phyloP scores from a whole-genome alignment of 2,888 invertebrate genomes.

The Sphaeridia pumilis region DNA sequence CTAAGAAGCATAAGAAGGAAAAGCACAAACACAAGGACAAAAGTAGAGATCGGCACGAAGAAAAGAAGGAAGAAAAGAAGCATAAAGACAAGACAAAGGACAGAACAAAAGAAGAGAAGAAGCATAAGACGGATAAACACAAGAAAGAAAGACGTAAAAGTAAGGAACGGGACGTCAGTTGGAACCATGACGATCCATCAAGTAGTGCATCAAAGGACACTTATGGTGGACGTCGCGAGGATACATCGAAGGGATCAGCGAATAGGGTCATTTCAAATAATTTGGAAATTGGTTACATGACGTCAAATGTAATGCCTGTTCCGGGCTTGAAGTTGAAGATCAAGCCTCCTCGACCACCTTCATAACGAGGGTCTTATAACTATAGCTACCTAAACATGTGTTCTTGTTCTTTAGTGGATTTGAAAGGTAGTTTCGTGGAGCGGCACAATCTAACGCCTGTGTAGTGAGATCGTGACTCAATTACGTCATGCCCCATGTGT shows the following conservation, averaged over 20 bases:
- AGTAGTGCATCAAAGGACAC: constrained; percentile 8
- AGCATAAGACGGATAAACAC: constrained; percentile 15
- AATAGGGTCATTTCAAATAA: constrained; percentile 4
- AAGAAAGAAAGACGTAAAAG: constrained; percentile 17
- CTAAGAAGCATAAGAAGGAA: constrained; percentile 26
- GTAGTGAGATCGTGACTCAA: too few relatives aligned
- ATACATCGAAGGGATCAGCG: constrained; percentile 11
- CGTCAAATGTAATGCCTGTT: not conserved
- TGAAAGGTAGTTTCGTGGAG: too few relatives aligned
- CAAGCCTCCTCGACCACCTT: constrained; percentile 10
- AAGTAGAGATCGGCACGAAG: constrained; percentile 16
- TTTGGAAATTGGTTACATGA: not conserved
- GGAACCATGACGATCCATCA: constrained; percentile 3
- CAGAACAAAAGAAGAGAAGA: constrained; percentile 27
- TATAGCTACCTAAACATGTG: too few relatives aligned
- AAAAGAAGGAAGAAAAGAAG: constrained; percentile 18
- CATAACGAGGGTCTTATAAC: too few relatives aligned
- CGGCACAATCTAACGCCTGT: too few relatives aligned
- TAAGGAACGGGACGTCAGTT: constrained; percentile 10
- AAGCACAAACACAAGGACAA: constrained; percentile 27
- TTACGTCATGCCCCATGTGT: too few relatives aligned
- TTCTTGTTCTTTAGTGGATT: too few relatives aligned
- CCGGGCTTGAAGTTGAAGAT: constrained; percentile 12
- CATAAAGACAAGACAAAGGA: constrained; percentile 22
- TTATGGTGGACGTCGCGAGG: not conserved